Evolutionary conservation across 1,140 invertebrate species (phyloP), one percentile per base, ranked within the genome.

Genomic region (Trachymyrmex septentrionalis): DNA sequence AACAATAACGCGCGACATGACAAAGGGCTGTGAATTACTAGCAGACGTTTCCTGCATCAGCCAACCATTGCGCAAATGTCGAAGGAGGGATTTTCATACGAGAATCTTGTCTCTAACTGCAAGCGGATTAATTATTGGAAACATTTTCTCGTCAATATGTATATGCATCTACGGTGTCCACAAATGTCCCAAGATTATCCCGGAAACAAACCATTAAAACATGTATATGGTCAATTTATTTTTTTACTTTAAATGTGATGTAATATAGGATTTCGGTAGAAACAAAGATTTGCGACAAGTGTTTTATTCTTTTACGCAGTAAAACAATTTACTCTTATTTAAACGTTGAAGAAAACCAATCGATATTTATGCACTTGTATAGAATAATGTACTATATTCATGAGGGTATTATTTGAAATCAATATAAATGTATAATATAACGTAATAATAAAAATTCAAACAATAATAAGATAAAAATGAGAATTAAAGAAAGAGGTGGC

Each of bases 1-100:
- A 71, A 78, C 87, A 88, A 88, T 88, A 86, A 88, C 76, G 59
- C 38, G 69, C 69, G 69, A 73, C 80, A 84, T 73, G 80, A 84
- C 80, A 84, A 84, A 84, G 80, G 80, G 71, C 80, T 84, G 80
- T 84, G 80, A 84, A 84, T 84, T 84, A 84, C 69, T 84, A 14
- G 69, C 80, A 73, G 80, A 84, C 80, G 71, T 84, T 75, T 84
- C 80, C 80, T 84, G 80, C 69, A 84, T 84, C 44, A 84, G 63
- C 69, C 57, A 84, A 75, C 69, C 57, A 69, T 75, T 34, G 80
- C 69, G 80, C 80, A 61, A 75, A 75, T 61, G 80, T 59, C 67
- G 69, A 73, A 50, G 69, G 67, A 82, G 38, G 80, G 67, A 73
- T 44, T 44, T 44, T 61, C 61, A 24, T 27, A 14, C 1, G 24